Base-by-base conservation (phyloP, 2,797 vertebrate genomes). In the Phrynocephalus forsythii region DNA sequence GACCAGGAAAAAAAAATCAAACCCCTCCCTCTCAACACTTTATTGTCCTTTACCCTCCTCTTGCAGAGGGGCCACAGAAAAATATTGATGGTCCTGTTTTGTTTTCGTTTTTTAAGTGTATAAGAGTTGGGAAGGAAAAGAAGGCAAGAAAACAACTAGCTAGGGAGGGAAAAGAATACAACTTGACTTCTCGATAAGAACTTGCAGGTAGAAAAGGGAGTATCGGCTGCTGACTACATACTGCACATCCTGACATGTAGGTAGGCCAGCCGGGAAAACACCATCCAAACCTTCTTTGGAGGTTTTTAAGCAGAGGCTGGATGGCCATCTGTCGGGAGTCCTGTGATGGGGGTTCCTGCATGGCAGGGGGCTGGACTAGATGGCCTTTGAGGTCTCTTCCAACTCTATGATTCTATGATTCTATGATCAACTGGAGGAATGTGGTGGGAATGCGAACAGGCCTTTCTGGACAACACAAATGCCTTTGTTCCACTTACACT, bases 401-500 rank as follows among this genome's bases (percentile, higher is more conserved):
- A 44, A 44, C 3, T 44, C 38, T 44, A 44, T 44, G 4, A 38
- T 38, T 38, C 38, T 38, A 38, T 38, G 38, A 44, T 44, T 44
- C 38, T 44, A 44, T 44, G 38, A 44, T 44, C 38, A 3, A 44
- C 38, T 44, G 38, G 38, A 44, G 38, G 38, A 44, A 44, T 44
- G 38, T 44, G 88, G 76, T 69, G 77, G 33, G 60, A 60, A 88
- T 78, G 38, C 78, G 71, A 91, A 92, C 90, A 16, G 76, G 63
- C 0, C 10, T 0, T 90, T 88, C 82, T 93, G 79, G 90, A 90
- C 83, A 90, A 93, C 79, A 50, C 92, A 91, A 88, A 91, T 84
- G 95, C 91, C 82, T 94, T 92, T 95, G 90, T 93, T 78, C 2
- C 94, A 95, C 96, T 97, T 97, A 99, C 99, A 81, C 93, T 96